Conservation (phyloP, 2,888 invertebrate species). For the Metopia argyrocephala region DNA sequence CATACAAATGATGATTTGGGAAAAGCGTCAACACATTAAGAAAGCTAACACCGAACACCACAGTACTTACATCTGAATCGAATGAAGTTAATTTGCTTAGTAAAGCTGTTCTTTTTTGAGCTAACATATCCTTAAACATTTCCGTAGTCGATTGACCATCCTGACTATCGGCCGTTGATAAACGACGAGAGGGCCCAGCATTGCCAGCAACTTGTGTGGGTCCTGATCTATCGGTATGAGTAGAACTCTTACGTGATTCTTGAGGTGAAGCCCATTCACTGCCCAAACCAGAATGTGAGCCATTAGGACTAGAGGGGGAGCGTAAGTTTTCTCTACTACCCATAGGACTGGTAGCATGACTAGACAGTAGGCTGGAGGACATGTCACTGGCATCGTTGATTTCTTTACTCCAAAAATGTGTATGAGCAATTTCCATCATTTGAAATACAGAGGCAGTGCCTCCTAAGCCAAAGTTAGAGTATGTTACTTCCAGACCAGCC, state of each 20-base stretch:
- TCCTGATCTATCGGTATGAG: slow-evolving; percentile 72
- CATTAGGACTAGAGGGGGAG: slow-evolving; percentile 81
- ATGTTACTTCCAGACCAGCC: slow-evolving; percentile 94
- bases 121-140: slow-evolving; percentile 95
- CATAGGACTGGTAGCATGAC: slow-evolving; percentile 80
- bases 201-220: slow-evolving; percentile 62
- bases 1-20: slow-evolving; percentile 17
- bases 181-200: slow-evolving; percentile 78
- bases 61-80: slow-evolving; percentile 90
- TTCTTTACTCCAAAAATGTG: slow-evolving; percentile 97
- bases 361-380: slow-evolving; percentile 77
- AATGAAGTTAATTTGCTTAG: slow-evolving; percentile 92
- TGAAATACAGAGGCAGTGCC: slow-evolving; percentile 99
- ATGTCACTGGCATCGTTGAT: slow-evolving; percentile 81
- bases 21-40: slow-evolving; percentile 16
- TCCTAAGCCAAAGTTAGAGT: slow-evolving; percentile 94
- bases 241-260: slow-evolving; percentile 80
- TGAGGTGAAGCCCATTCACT: slow-evolving; percentile 82
- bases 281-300: slow-evolving; percentile 78
- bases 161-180: slow-evolving; percentile 83
- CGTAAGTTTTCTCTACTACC: slow-evolving; percentile 85
- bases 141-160: slow-evolving; percentile 90
- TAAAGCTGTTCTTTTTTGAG: slow-evolving; percentile 92
- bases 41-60: background rate
- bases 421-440: slow-evolving; percentile 98